Evolutionary conservation across 37 sponge, comb jelly and placozoan genomes (phyloP).

Genomic region (Ianthella basta): DNA sequence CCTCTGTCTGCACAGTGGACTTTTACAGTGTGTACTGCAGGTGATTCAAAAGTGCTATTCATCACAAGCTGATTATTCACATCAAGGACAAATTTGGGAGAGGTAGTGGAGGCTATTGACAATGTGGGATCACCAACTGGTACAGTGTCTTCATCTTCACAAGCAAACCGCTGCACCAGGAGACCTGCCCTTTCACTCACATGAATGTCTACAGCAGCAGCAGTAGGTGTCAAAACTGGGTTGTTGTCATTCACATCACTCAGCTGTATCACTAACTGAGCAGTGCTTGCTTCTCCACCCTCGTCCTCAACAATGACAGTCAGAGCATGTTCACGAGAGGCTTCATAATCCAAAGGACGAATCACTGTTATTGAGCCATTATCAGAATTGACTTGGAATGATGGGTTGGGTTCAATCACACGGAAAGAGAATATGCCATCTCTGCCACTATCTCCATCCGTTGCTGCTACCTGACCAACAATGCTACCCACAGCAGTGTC

Average conservation of each 20-base stretch:
- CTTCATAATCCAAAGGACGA: slow-evolving; percentile 61
- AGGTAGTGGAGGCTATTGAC: slow-evolving; percentile 38
- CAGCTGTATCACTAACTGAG: slow-evolving; percentile 35
- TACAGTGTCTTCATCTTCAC: slow-evolving; percentile 50
- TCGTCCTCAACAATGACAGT: slow-evolving; percentile 60
- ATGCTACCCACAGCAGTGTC: slow-evolving; percentile 42
- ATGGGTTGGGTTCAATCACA: slow-evolving; percentile 40
- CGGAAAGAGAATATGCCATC: slow-evolving; percentile 57
- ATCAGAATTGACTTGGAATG: slow-evolving; percentile 51
- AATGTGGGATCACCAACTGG: slow-evolving; percentile 32
- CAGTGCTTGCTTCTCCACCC: slow-evolving; percentile 44
- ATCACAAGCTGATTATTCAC: slow-evolving; percentile 41
- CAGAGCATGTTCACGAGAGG: slow-evolving; percentile 40
- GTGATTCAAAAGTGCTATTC: slow-evolving; percentile 3
- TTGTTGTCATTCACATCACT: slow-evolving; percentile 51
- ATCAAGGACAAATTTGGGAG: slow-evolving; percentile 45
- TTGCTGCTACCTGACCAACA: slow-evolving; percentile 49
- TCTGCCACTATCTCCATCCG: slow-evolving; percentile 60
- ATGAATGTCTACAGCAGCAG: slow-evolving; percentile 19
- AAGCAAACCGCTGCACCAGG: slow-evolving; percentile 50
- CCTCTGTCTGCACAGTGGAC: not conserved
- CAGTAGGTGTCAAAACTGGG: slow-evolving; percentile 51
- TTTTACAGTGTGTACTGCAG: not conserved
- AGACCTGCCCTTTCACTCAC: slow-evolving; percentile 17
- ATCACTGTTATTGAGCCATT: slow-evolving; percentile 51